Conservation (phyloP, 2,888 invertebrate genomes). For the Amblyteles armatorius region DNA sequence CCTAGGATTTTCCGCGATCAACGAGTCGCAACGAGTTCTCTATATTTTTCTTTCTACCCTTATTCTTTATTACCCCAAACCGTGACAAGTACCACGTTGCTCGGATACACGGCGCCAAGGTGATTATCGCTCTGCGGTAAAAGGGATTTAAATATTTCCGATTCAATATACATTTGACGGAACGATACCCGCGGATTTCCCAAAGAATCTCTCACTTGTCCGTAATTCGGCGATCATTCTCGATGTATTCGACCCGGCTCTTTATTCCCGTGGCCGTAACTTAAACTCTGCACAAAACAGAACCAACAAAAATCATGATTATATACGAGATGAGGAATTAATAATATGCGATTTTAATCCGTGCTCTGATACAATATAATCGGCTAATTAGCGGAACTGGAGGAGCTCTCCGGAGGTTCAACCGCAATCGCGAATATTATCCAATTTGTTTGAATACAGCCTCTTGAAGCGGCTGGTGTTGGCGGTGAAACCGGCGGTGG, state of each 20-base stretch:
- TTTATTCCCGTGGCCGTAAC: no score
- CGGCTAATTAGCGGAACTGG: conserved; percentile 67
- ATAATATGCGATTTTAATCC: conserved; percentile 59
- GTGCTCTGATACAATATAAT: conserved; percentile 57
- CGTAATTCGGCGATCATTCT: no score
- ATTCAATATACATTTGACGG: conserved; percentile 23
- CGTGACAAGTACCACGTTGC: conserved; percentile 12
- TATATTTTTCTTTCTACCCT: conserved; percentile 11
- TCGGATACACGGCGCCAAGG: conserved; percentile 44
- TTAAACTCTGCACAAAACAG: no score
- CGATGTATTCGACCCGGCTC: no score
- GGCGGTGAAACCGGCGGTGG: background rate
- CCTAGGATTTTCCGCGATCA: conserved; percentile 37
- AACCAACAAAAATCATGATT: background rate
- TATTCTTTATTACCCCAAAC: conserved; percentile 29
- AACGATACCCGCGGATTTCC: background rate
- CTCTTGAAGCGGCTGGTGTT: background rate
- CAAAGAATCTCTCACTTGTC: background rate
- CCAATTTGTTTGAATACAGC: conserved; percentile 61
- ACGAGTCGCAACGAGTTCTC: conserved; percentile 9
- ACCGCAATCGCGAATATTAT: conserved; percentile 47
- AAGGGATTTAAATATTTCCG: conserved; percentile 39
- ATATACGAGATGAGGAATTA: conserved; percentile 47
- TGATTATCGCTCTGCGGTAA: conserved; percentile 33
- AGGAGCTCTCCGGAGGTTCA: conserved; percentile 49